phyloP scores from a whole-genome alignment of 2,113 vertebrate genomes.

The Siniperca chuatsi region DNA sequence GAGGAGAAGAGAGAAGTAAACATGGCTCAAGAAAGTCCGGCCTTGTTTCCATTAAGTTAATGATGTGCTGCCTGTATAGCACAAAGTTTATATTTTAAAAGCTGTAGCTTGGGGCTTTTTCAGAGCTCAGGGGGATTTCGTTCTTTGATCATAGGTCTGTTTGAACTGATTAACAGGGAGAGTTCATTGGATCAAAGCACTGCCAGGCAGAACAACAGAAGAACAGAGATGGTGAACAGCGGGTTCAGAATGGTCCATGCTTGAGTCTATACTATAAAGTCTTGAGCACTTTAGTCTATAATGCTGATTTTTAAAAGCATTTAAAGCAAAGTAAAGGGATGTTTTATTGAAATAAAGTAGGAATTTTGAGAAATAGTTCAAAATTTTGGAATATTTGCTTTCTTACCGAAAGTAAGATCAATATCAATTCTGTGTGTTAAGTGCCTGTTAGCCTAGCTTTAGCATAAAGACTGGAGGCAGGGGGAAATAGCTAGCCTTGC shows the following conservation, averaged over 20 bases:
- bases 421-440: neutral
- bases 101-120: constrained; percentile 50
- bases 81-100: constrained; percentile 67
- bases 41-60: constrained; percentile 60
- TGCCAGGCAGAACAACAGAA: constrained; percentile 18
- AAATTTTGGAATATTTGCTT: neutral
- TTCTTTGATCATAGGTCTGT: constrained; percentile 75
- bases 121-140: constrained; percentile 45
- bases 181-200: constrained; percentile 66
- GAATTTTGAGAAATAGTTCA: too few relatives aligned
- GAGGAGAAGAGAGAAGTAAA: constrained; percentile 22
- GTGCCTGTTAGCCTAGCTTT: neutral
- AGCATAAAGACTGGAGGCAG: neutral
- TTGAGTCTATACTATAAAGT: neutral
- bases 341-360: too few relatives aligned
- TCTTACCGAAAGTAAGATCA: neutral
- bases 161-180: constrained; percentile 75
- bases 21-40: constrained; percentile 14
- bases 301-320: neutral
- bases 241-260: constrained; percentile 7
- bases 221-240: constrained; percentile 39
- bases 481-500: too few relatives aligned
- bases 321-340: neutral
- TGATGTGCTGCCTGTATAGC: constrained; percentile 44
- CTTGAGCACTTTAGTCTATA: neutral